Evolutionary conservation across 2,888 invertebrate species (phyloP).

Genomic region (Pardosa pseudoannulata): DNA sequence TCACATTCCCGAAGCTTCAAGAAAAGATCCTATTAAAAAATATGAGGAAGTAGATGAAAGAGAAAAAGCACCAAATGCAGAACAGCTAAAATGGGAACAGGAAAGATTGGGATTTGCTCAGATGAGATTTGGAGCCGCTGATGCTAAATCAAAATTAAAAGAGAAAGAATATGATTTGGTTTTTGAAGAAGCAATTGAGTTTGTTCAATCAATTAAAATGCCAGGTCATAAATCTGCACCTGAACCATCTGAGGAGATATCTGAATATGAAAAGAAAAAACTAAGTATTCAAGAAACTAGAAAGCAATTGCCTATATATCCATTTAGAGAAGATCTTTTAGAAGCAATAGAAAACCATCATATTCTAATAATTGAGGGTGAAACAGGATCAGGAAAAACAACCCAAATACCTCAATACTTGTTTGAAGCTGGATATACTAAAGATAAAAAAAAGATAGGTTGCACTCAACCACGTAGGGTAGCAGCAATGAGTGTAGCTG

Average conservation of each 20-base stretch:
- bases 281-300: slow-evolving; percentile 93
- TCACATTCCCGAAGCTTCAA: slow-evolving; percentile 89
- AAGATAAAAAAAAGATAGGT: slow-evolving; percentile 89
- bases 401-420: slow-evolving; percentile 82
- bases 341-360: slow-evolving; percentile 87
- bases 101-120: slow-evolving; percentile 96
- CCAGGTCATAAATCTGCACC: slow-evolving; percentile 78
- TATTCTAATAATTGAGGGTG: slow-evolving; percentile 96
- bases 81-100: slow-evolving; percentile 95
- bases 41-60: slow-evolving; percentile 91
- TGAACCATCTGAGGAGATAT: slow-evolving; percentile 80
- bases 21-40: slow-evolving; percentile 71
- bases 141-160: slow-evolving; percentile 82
- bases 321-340: slow-evolving; percentile 91
- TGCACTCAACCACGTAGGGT: slow-evolving; percentile 98
- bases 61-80: slow-evolving; percentile 83
- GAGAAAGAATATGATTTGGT: slow-evolving; percentile 91
- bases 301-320: slow-evolving; percentile 93
- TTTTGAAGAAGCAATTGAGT: slow-evolving; percentile 97
- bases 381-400: slow-evolving; percentile 82
- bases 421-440: slow-evolving; percentile 79
- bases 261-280: slow-evolving; percentile 85
- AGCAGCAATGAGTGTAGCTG: slow-evolving; percentile 99
- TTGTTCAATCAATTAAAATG: slow-evolving; percentile 85
- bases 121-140: slow-evolving; percentile 94